A percentile compares a stretch with the other conserved stretches of the same genome.
Conservation (phyloP, 1,140 invertebrate species). For the Neuroterus valhalla region DNA sequence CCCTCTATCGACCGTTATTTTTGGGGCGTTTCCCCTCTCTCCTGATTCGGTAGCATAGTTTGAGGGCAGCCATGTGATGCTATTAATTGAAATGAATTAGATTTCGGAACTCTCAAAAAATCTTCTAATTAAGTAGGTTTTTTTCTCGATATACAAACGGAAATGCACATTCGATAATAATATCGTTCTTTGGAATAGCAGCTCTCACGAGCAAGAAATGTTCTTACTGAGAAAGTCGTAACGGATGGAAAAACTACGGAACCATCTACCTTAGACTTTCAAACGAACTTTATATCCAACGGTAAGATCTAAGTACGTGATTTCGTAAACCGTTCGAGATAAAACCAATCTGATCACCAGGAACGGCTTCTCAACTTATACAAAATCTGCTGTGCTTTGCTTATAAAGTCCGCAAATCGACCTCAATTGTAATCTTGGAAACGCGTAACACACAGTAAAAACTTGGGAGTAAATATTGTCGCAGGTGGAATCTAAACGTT, state of each 20-base stretch:
- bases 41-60: too few relatives aligned
- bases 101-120: background rate
- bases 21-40: too few relatives aligned
- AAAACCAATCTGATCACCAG: conserved; percentile 26
- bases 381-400: conserved; percentile 14
- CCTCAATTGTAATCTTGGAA: background rate
- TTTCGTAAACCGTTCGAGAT: conserved; percentile 20
- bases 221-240: background rate
- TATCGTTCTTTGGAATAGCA: conserved; percentile 7
- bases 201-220: conserved; percentile 4
- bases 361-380: conserved; percentile 7
- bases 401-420: conserved; percentile 9
- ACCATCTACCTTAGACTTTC: conserved; percentile 18
- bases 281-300: conserved; percentile 19
- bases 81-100: too few relatives aligned
- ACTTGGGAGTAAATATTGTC: too few relatives aligned
- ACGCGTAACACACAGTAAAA: background rate
- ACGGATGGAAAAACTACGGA: conserved; percentile 3
- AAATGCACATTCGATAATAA: conserved; percentile 18
- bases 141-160: background rate
- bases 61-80: too few relatives aligned
- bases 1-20: too few relatives aligned
- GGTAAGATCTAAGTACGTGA: conserved; percentile 9
- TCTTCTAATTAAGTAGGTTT: background rate
- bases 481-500: too few relatives aligned